Base-by-base conservation (phyloP, 2,888 invertebrate species). In the Prenolepis imparis region DNA sequence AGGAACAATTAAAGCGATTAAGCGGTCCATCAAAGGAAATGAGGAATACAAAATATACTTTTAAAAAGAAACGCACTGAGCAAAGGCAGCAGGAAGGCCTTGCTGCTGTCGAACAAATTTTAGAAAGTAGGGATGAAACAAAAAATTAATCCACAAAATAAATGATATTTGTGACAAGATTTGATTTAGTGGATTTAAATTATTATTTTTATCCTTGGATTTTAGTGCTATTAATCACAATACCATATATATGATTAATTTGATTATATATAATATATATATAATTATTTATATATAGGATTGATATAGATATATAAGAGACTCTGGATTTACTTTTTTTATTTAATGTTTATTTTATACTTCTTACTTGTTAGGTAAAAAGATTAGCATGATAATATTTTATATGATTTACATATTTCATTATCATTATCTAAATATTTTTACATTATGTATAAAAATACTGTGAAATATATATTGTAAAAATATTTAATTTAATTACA, bases 11-110 rank as follows among this genome's bases (percentile, higher is more conserved):
- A 59, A 88, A 88, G 52, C 89, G 68, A 57, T 92, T 82, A 61
- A 28, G 88, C 11, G 44, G 88, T 91, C 85, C 88, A 88, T 86
- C 63, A 89, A 92, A 15, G 70, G 8, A 61, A 48, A 55, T 82
- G 83, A 91, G 91, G 70, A 1, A 44, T 12, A 93, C 92, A 86
- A 94, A 92, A 83, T 94, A 91, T 83, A 95, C 96, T 39, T 95
- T 95, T 86, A 96, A 96, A 94, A 93, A 92, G 39, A 95, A 95
- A 89, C 95, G 96, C 91, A 95, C 96, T 4, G 89, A 95, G 66
- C 91, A 93, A 89, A 96, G 94, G 87, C 96, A 96, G 88, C 93
- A 95, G 93, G 94, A 96, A 91, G 92, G 91, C 28, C 41, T 89
- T 72, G 87, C 85, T 3, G 90, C 91, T n/a, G 91, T 92, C 12